phyloP scores from a whole-genome alignment of 2,113 vertebrate genomes.

The Gadus macrocephalus region DNA sequence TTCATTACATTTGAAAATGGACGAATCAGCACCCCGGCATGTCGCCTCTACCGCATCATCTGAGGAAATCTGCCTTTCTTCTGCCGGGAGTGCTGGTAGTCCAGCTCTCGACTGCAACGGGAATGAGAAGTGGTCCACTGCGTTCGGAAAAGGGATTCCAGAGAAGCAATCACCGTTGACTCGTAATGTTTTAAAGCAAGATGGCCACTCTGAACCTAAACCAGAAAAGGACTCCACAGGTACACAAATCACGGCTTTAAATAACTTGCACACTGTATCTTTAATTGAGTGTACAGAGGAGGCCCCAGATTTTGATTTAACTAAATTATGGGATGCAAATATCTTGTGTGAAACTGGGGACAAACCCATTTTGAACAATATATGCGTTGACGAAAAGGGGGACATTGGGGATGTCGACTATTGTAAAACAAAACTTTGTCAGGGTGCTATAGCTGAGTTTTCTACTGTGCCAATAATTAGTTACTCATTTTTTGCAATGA shows the following conservation, averaged over 20 bases:
- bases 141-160: no score
- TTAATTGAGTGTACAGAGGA: neutral
- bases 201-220: neutral
- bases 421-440: no score
- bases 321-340: neutral
- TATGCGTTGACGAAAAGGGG: neutral
- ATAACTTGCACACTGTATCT: neutral
- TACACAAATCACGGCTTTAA: constrained; percentile 1
- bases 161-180: no score
- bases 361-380: neutral
- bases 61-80: no score
- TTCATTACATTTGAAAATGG: no score
- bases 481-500: constrained; percentile 29
- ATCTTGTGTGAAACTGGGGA: neutral
- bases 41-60: no score
- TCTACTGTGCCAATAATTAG: neutral
- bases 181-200: no score
- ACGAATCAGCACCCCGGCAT: no score
- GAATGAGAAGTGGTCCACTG: no score
- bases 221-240: constrained; percentile 22
- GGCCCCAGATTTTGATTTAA: constrained; percentile 1
- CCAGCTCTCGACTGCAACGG: no score
- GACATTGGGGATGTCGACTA: neutral
- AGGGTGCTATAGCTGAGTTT: no score
- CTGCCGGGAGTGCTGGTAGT: no score